These are phyloP conservation scores for Ochotona curzoniae DNA, from an alignment of 2,113 vertebrate species.

Conservation along the genomic window DNA sequence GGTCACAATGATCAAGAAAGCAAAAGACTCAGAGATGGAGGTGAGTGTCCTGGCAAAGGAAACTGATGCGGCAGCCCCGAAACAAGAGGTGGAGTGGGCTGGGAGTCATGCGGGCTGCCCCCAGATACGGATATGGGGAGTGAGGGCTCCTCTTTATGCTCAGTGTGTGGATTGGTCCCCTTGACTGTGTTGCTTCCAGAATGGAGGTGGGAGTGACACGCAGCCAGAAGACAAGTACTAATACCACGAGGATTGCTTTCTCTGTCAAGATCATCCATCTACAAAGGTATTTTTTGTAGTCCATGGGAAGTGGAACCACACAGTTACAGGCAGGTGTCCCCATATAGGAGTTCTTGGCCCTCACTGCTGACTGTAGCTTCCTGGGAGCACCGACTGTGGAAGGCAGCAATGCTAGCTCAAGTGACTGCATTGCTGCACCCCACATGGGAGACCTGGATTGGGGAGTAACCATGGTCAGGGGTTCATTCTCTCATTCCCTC, in stretches of 20 bases:
- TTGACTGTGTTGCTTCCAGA: background rate
- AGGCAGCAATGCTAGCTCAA: no score
- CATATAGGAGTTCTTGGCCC: no score
- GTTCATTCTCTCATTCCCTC: no score
- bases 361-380: no score
- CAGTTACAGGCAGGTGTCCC: no score
- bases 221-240: background rate
- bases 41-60: background rate
- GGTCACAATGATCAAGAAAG: background rate
- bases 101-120: accelerated
- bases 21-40: background rate
- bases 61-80: background rate
- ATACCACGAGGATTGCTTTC: no score
- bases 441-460: no score
- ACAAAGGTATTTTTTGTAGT: no score
- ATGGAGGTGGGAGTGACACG: background rate
- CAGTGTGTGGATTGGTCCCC: background rate
- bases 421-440: no score
- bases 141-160: accelerated
- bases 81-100: background rate
- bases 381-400: no score
- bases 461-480: no score
- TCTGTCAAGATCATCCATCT: background rate
- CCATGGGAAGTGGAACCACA: no score
- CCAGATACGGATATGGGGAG: background rate